These are phyloP conservation scores for Syncerus caffer DNA, from an alignment of 2,797 vertebrate genomes.

Conservation along the genomic window DNA sequence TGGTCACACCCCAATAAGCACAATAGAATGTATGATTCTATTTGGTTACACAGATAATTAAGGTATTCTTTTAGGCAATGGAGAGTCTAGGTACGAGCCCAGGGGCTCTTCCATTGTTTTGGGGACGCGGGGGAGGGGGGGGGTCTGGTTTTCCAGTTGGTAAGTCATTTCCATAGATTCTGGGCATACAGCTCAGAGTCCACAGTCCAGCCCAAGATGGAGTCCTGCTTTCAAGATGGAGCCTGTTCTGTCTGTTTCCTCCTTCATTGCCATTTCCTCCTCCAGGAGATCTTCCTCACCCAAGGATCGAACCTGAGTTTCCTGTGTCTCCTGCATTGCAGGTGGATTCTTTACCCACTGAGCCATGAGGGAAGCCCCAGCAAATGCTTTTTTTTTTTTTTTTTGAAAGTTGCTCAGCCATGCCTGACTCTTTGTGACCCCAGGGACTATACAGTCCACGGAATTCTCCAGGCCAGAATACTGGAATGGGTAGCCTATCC, in stretches of 20 bases:
- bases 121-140: rapidly evolving
- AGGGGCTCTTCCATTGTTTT: background rate
- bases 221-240: background rate
- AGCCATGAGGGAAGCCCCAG: background rate
- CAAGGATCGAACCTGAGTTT: background rate
- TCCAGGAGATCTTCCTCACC: background rate
- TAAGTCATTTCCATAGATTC: background rate
- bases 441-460: background rate
- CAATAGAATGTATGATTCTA: background rate
- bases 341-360: background rate
- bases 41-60: background rate
- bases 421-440: background rate
- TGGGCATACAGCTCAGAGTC: background rate
- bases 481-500: background rate
- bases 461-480: background rate
- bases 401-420: background rate
- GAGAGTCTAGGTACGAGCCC: background rate
- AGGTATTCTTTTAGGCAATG: background rate
- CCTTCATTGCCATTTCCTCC: background rate
- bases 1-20: background rate
- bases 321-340: background rate
- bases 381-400: background rate
- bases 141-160: background rate
- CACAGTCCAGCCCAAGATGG: background rate
- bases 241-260: background rate